Base-by-base conservation (phyloP, 2,797 vertebrate species). In the Lycodopsis pacificus region DNA sequence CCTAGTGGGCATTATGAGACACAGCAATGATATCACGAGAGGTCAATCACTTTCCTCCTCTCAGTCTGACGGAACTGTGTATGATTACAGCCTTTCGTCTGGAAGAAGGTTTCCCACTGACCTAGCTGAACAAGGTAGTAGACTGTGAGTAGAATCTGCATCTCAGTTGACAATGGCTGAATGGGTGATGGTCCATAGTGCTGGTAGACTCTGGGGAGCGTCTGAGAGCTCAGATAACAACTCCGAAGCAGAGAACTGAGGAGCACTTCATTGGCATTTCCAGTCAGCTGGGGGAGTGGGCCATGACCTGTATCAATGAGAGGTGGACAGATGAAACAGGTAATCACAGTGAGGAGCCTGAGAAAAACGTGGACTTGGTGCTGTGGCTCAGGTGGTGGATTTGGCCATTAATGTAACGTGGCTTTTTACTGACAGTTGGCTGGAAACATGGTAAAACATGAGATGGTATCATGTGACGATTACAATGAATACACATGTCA, bases 51-150 rank as follows among this genome's bases (percentile, higher is more conserved):
- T 40, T 63, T 20, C 4, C 7, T 38, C 5, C 13, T 59, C 15
- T 40, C 2, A 19, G 22, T 56, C 7, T 17, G 7, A 38, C 27
- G 38, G 19, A 54, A 56, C 22, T 17, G 30, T 40, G 48, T 25
- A 20, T 58, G 22, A 69, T 57, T 25, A 64, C 19, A 66, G 44
- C 3, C 30, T 49, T 22, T 54, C 48, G 20, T 56, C 1, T 61
- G 19, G 6, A 51, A 44, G 14, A 65, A 1, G 12, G 12, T 9
- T 59, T 79, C 22, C 58, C 14, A 81, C 97, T 95, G 86, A 99
- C 98, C 97, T 34, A 99, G 95, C 81, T 99, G 98, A 77, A 99
- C 98, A 32, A 99, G 97, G 89, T 99, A 99, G 94, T 99, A 99
- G 77, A 99, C 96, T 0, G 98, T 99, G 54, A 99, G 95, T 6